Evolutionary conservation across 1,140 invertebrate species (phyloP), one percentile per base, ranked within the genome.

Genomic region (Conus ventricosus): DNA sequence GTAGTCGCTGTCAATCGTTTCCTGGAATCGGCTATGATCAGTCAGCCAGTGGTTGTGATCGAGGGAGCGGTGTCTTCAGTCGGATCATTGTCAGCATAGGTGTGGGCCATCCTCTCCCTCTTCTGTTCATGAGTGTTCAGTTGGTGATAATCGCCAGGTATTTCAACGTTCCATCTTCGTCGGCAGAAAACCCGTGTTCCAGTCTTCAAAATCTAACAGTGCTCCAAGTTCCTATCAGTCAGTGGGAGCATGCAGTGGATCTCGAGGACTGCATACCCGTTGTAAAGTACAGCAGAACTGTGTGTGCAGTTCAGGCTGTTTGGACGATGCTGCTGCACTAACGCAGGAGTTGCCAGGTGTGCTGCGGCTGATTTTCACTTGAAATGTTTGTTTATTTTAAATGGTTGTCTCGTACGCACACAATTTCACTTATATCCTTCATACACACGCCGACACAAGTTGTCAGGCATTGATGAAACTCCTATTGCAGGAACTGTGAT

Each of bases 321-420:
- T 51, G 67, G 76, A 57, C 88, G 90, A 90, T 90, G 85, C 75
- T 17, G n/a, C 8, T 55, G 13, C 10, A 54, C 57, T 88, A 23
- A 15, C 27, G 27, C 51, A 76, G 7, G 55, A 84, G 23, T 84
- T 90, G 67, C 90, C 90, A 39, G 90, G 90, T 23, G 88, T 90
- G 60, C 76, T 90, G 54, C 81, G 85, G 54, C 39, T 88, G 75
- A 90, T 90, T 20, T 90, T 90, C 81, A 51, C 27, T 53, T 90
- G 71, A 90, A 39, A 39, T 39, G 3, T 39, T 1, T 39, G 39
- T 39, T 39, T 39, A 39, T 39, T 39, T 39, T 39, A 39, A 39
- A 39, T 39, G 39, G 39, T 39, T 39, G 39, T 39, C 39, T 39
- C 3, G 39, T 39, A 39, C 39, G 3, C 0, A 39, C 39, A 39